A percentile compares a stretch with the other conserved stretches of the same genome.
phyloP scores from a whole-genome alignment of 2,888 invertebrate species.

The Hydrotaea diabolus region DNA sequence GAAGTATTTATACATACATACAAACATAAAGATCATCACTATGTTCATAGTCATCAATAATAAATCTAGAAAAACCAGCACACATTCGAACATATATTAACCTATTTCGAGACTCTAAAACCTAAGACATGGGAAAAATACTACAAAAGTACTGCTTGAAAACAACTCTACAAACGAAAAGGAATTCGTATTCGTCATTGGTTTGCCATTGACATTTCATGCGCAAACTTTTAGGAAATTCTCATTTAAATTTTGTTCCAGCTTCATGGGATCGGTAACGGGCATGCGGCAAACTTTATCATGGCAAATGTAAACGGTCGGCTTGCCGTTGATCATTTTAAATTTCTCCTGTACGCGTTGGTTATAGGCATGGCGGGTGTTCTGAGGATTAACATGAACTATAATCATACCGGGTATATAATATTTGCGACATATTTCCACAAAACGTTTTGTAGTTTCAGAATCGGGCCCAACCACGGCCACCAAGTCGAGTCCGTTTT shows the following conservation, averaged over 20 bases:
- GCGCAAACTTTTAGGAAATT: constrained; percentile 72
- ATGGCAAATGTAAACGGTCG: constrained; percentile 80
- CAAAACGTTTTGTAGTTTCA: constrained; percentile 74
- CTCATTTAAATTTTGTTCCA: constrained; percentile 77
- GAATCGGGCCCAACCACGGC: constrained; percentile 80
- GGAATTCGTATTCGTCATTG: constrained; percentile 4
- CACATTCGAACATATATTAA: background rate
- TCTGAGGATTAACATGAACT: constrained; percentile 76
- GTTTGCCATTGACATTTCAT: background rate
- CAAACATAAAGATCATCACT: background rate
- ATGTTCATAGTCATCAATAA: background rate
- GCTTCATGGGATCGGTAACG: constrained; percentile 76
- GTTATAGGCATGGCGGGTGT: constrained; percentile 73
- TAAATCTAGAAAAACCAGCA: background rate
- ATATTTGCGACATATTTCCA: constrained; percentile 78
- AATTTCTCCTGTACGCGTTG: constrained; percentile 77
- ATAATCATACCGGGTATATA: constrained; percentile 80
- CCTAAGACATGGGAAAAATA: background rate
- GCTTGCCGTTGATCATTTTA: constrained; percentile 78
- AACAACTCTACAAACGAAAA: constrained; percentile 56
- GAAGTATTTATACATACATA: constrained; percentile 3
- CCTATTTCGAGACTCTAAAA: constrained; percentile 40
- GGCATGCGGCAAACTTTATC: constrained; percentile 80
- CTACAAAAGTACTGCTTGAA: constrained; percentile 9
- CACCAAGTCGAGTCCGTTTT: constrained; percentile 78